Base-by-base conservation (phyloP, 2,888 invertebrate species). In the Limnephilus rhombicus region DNA sequence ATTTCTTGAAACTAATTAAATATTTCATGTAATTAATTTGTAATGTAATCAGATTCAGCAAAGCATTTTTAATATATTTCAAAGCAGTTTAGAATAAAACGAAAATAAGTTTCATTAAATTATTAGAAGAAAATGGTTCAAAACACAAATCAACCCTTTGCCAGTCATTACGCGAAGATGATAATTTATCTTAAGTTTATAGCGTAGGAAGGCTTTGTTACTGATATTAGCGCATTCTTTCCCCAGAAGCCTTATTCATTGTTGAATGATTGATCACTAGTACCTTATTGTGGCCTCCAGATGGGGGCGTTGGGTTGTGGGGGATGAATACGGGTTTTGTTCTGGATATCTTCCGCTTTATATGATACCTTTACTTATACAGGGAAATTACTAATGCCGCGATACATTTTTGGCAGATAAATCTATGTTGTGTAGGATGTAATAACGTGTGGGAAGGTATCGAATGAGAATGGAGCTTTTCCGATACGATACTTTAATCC, bases 231-330 rank as follows among this genome's bases (percentile, higher is more conserved):
- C 41, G 68, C 86, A 80, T 92, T 91, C 91, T 68, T 85, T 80
- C 90, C 49, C 34, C 89, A 24, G 92, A 85, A 81, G 85, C 82
- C 80, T n/a, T 80, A 89, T 85, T 93, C 89, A 92, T 93, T 93
- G 93, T 92, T 89, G 53, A 82, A 92, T 93, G 93, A 93, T 93
- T 93, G 93, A 93, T 93, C 90, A 91, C 91, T 91, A 89, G 91
- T n/a, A n/a, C 68, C 68, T 92, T 91, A 93, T 93, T 93, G 93
- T 93, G 85, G 80, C 89, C 90, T 41, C 53, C 85, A 89, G 90
- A 81, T 15, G 86, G 24, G 90, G 90, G 93, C 90, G 90, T 34
- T 34, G 41, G 45, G 53, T 68, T 41, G 85, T 53, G 68, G 24
- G 68, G 24, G 68, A 68, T 68, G 68, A 68, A 68, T 68, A n/a